Base-by-base conservation (phyloP, 1,140 invertebrate species). In the Aphelenchoides avenae region DNA sequence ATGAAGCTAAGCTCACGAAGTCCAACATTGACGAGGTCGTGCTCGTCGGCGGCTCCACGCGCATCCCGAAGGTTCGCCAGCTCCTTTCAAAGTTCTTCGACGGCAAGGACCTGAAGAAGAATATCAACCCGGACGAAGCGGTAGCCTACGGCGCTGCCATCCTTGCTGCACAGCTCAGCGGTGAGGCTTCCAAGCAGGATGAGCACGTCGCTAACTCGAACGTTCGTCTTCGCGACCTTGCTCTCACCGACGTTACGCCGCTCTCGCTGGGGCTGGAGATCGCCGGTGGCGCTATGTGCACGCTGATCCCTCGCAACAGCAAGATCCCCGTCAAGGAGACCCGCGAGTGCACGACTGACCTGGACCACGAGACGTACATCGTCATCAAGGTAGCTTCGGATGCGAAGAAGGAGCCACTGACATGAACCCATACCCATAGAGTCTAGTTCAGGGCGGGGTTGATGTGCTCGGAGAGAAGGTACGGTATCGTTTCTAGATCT, bases 271-370 rank as follows among this genome's bases (percentile, higher is more conserved):
- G 85, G 68, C 95, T 94, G 75, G 92, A 93, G 82, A 96, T 92
- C 33, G 83, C 95, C 15, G 92, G 92, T 33, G 92, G 92, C 22
- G 91, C 95, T 0, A 91, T 95, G 79, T 94, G 91, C 1, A 87
- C 89, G 70, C 82, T 96, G 0, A 95, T 95, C 73, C 84, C 86
- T 11, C 82, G 91, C 62, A 95, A 95, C 72, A 95, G 91, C 9
- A 96, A 92, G 24, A 96, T 96, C 79, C 92, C 92, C 2, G 95
- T 91, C 0, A 94, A 95, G 80, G 95, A 96, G 80, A 89, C 87
- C 68, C 92, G n/a, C n/a, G n/a, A n/a, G 20, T 4, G 39, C 34
- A n/a, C n/a, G n/a, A n/a, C n/a, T n/a, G n/a, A n/a, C n/a, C n/a
- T n/a, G n/a, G n/a, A n/a, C n/a, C n/a, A n/a, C n/a, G n/a, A n/a